Conservation (phyloP, 2,113 vertebrate genomes). For the Scolopax mira region DNA sequence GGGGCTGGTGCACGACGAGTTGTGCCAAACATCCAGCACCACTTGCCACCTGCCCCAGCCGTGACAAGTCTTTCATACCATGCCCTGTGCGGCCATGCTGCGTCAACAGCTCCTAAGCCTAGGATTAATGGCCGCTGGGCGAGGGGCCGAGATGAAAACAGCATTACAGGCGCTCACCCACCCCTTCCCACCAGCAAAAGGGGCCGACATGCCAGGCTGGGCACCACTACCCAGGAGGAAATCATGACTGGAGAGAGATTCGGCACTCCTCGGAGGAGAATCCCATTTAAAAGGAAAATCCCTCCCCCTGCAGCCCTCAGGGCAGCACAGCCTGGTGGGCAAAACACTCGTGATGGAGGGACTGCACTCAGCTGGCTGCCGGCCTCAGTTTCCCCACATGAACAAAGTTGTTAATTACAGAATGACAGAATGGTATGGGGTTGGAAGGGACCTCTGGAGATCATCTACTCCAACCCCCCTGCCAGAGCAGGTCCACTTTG, state of each 20-base stretch:
- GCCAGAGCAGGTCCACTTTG: too few species aligned
- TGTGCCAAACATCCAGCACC: not conserved
- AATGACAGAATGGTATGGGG: too few species aligned
- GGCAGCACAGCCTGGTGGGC: not conserved
- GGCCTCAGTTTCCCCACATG: not conserved
- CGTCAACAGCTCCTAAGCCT: not conserved
- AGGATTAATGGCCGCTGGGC: not conserved
- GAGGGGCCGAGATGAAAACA: rapidly evolving
- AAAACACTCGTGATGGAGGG: not conserved
- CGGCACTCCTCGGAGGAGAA: not conserved
- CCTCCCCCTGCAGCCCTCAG: not conserved
- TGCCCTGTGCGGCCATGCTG: rapidly evolving
- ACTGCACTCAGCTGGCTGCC: not conserved
- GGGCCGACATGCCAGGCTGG: rapidly evolving
- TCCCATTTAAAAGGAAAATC: not conserved
- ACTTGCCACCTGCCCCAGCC: not conserved
- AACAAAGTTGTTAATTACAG: not conserved
- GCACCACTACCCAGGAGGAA: not conserved
- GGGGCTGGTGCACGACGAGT: not conserved
- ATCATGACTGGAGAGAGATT: rapidly evolving
- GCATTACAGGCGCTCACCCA: rapidly evolving
- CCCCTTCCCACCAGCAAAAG: not conserved
- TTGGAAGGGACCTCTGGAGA: too few species aligned
- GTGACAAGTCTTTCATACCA: not conserved
- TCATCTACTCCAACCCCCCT: too few species aligned